Percentiles rank a stretch among this genome's conserved stretches.
Conservation (phyloP, 2,888 invertebrate species). For the Zygothrica quintamaculata region DNA sequence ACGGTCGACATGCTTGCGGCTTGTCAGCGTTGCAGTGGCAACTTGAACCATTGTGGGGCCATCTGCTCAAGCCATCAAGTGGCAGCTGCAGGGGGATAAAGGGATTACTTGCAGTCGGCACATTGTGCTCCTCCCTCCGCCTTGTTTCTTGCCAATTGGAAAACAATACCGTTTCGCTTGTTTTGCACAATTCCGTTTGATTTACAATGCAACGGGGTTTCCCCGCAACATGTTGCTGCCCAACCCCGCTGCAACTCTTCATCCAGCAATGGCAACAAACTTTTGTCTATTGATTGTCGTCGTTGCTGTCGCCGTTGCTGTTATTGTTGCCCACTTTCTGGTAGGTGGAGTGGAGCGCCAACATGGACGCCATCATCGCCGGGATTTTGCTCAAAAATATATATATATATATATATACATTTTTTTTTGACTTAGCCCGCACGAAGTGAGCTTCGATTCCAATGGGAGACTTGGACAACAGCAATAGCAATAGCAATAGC, state of each 20-base stretch:
- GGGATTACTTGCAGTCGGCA: conserved; percentile 5
- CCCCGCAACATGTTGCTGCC: background rate
- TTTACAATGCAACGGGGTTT: conserved; percentile 65
- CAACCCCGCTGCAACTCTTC: conserved; percentile 1
- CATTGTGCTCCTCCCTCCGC: conserved; percentile 66
- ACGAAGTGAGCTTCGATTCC: conserved; percentile 60
- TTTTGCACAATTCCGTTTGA: conserved; percentile 76
- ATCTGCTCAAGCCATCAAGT: conserved; percentile 69
- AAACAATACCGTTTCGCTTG: conserved; percentile 79
- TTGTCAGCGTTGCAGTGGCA: conserved; percentile 73
- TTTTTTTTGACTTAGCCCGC: conserved; percentile 46
- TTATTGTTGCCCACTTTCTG: conserved; percentile 67
- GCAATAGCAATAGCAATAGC: no score
- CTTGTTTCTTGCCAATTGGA: conserved; percentile 69
- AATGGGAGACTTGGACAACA: conserved; percentile 28
- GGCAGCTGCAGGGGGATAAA: conserved; percentile 9
- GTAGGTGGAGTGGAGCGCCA: conserved; percentile 78
- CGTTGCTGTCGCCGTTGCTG: conserved; percentile 32
- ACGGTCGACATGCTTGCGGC: conserved; percentile 56
- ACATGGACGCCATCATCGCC: conserved; percentile 79
- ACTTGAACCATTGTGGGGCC: conserved; percentile 74
- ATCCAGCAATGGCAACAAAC: conserved; percentile 57
- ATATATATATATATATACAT: conserved; percentile 7
- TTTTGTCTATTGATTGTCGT: conserved; percentile 79
- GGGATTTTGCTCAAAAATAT: conserved; percentile 24